Evolutionary conservation across 2,888 invertebrate species (phyloP), one percentile per base, ranked within the genome.

Genomic region (Cerceris ruficornis): DNA sequence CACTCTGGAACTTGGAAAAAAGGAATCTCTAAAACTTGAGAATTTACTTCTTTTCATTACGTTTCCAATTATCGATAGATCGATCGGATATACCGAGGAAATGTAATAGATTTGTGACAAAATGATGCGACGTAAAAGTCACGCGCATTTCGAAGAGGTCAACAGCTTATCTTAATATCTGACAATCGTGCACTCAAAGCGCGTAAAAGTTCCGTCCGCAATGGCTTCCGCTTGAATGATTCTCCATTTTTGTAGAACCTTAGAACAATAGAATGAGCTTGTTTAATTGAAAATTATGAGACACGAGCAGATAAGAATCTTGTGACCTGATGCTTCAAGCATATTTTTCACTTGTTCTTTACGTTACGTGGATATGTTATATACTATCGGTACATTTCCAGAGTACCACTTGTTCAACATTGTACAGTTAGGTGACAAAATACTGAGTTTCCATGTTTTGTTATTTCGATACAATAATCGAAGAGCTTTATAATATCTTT

Each of bases 311-410:
- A 81, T 84, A 82, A 83, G 58, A 67, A n/a, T 67, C 46, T 15
- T 28, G 54, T 41, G 52, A 57, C 15, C 28, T 28, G n/a, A 58
- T 14, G 41, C 64, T 70, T 62, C 52, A 46, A 46, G 55, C 66
- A 15, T 66, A 66, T 69, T 66, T 69, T 64, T 66, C n/a, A 54
- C 7, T 62, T 28, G 14, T 13, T 17, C 17, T n/a, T 67, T 52
- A 62, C 39, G 60, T 43, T 59, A 67, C 61, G 60, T 66, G 42
- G 42, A 52, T 54, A 41, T 60, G 15, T 62, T 67, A 14, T 70
- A 69, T 39, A 57, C 9, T 69, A 75, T 55, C 69, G 61, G 75
- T 83, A 85, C 60, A 85, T 85, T 81, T 84, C 83, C 85, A 78
- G 66, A 52, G 14, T n/a, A 14, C 52, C 11, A 52, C 9, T 52